Base-by-base conservation (phyloP, 2,888 invertebrate species). In the Cheiracanthium punctorium region DNA sequence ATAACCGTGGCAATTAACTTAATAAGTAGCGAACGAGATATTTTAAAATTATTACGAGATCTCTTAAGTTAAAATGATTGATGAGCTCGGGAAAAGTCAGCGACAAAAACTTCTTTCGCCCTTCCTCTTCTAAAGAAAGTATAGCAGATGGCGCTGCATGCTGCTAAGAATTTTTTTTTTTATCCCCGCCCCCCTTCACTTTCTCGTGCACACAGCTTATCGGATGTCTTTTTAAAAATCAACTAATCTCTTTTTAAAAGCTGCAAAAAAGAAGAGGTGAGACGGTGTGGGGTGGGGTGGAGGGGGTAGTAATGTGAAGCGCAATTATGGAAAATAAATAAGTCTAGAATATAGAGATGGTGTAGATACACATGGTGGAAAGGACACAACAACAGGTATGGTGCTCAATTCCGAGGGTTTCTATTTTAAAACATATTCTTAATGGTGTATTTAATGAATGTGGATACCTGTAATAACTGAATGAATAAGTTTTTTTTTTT, bases 41-140 rank as follows among this genome's bases (percentile, higher is more conserved):
- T 84, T 84, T 84, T 79, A 73, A 76, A 73, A 84, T 84, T 84
- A 84, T 84, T 84, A 73, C 77, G 67, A 79, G 72, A 72, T 37
- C 70, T 52, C 33, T n/a, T n/a, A 33, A 64, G 52, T 58, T n/a
- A 43, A 28, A 77, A 79, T 84, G 84, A 84, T 84, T 84, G 84
- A 84, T 84, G 84, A 77, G 75, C 69, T 28, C 37, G 33, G 12
- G 43, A 48, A 24, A 24, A 37, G 70, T 30, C 48, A 58, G 75
- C 33, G 74, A 82, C 52, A 75, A 52, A n/a, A 82, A 71, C 29
- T 82, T 75, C 71, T 70, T n/a, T n/a, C n/a, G n/a, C 33, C 24
- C 33, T 37, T 37, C n/a, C 33, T 32, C 67, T 17, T n/a, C n/a
- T n/a, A 14, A 58, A 70, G 52, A 10, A 30, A 75, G 52, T 32